These are phyloP conservation scores for Pteromalus puparum DNA, from an alignment of 1,140 invertebrate species.

Conservation along the genomic window DNA sequence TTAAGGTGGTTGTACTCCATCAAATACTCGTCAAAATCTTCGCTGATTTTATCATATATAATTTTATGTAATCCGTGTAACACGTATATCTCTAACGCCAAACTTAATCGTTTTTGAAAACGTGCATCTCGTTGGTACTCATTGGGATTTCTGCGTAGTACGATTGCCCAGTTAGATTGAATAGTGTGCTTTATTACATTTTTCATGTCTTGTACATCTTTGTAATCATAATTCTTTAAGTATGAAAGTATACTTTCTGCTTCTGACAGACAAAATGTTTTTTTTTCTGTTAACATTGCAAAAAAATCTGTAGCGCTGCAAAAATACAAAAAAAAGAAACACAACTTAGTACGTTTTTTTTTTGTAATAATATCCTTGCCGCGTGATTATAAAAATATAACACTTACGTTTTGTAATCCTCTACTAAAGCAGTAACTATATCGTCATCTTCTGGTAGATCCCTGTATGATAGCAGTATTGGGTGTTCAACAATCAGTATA, in stretches of 20 bases:
- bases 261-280: constrained; percentile 43
- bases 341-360: not conserved
- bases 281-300: constrained; percentile 49
- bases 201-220: not conserved
- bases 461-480: constrained; percentile 42
- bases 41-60: constrained; percentile 58
- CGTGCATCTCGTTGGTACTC: constrained; percentile 61
- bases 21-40: not conserved
- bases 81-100: constrained; percentile 63
- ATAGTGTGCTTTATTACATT: not conserved
- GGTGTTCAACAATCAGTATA: constrained; percentile 61
- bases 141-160: not conserved
- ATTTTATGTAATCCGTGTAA: constrained; percentile 62
- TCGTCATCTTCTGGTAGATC: not conserved
- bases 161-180: not conserved
- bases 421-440: not conserved
- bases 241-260: not conserved
- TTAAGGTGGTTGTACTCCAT: constrained; percentile 44
- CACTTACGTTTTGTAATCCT: constrained; percentile 56
- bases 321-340: not conserved
- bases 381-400: constrained; percentile 30
- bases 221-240: not conserved
- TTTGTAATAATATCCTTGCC: too few relatives aligned
- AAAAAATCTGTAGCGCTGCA: constrained; percentile 60
- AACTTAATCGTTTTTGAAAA: constrained; percentile 63